Evolutionary conservation across 2,888 invertebrate genomes (phyloP), one percentile per base, ranked within the genome.

Genomic region (Adela reaumurella): DNA sequence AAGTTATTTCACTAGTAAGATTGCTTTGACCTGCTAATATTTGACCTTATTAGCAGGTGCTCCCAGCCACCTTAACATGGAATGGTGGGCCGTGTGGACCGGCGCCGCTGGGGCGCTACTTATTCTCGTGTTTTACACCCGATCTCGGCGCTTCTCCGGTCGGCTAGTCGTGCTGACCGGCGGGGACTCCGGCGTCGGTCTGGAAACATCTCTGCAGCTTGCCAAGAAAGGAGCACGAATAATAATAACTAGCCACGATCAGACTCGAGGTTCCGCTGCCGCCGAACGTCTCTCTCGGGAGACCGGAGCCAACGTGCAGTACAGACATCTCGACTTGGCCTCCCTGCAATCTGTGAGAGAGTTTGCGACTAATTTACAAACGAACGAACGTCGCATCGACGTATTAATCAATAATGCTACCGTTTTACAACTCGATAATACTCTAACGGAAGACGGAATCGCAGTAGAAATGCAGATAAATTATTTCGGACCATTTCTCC

Each of bases 401-500:
- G 77, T 83, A 16, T 69, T 85, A 48, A 71, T 85, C 56, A 83
- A 84, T 63, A 85, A 85, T 61, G 85, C 85, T 5, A 84, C 83
- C 10, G 69, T 78, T 10, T 74, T 70, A 17, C 77, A 74, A 10
- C 63, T 73, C 45, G 72, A 74, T 16, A 73, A 74, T 57, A 66
- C 70, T 53, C 79, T 73, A 56, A 85, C 87, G 2, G 74, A 82
- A 57, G 88, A 89, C 58, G 86, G 86, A 3, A 69, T 89, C 50
- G 86, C 88, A 56, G 62, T 78, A 14, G 83, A 83, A 50, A 84
- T 88, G 81, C 88, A 88, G 60, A 81, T 85, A 46, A 90, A 90
- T 63, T 85, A 87, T 64, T 86, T 86, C 59, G 87, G 86, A n/a
- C 86, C 84, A 1, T 91, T 90, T 62, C 70, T 91, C 48, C 70